These are phyloP conservation scores for Paracentrotus lividus DNA, from an alignment of 53 echinoderm and acorn worm species.

Conservation along the genomic window DNA sequence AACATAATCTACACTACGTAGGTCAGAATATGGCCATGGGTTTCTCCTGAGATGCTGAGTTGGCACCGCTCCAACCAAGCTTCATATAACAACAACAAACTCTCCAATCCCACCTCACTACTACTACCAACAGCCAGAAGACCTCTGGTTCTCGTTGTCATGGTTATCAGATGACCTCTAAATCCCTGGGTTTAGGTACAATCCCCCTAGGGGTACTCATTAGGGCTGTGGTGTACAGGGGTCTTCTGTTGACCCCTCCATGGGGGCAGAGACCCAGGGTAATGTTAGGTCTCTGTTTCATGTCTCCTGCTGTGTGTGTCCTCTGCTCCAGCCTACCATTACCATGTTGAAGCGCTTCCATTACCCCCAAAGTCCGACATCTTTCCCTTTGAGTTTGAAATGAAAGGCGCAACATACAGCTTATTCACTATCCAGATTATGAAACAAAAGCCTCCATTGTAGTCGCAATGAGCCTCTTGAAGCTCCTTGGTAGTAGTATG, in stretches of 20 bases:
- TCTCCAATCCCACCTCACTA: conserved; percentile 13
- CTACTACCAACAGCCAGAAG: neutral
- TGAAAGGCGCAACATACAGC: neutral
- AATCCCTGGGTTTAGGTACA: conserved; percentile 15
- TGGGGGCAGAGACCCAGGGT: conserved; percentile 36
- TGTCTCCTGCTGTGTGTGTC: conserved; percentile 31
- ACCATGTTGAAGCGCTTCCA: neutral
- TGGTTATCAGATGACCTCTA: neutral
- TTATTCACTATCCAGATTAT: neutral
- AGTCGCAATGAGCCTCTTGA: too few relatives aligned
- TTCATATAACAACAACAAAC: conserved; percentile 33
- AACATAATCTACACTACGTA: neutral
- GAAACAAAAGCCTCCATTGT: neutral
- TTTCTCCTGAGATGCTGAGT: conserved; percentile 4
- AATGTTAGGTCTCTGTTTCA: conserved; percentile 42
- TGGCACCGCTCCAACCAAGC: conserved; percentile 36
- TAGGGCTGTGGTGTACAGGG: conserved; percentile 47
- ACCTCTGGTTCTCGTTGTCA: conserved; percentile 39
- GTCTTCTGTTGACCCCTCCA: conserved; percentile 15
- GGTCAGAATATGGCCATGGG: neutral
- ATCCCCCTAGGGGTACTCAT: conserved; percentile 53
- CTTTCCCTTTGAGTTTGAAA: too few relatives aligned
- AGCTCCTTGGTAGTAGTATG: too few relatives aligned
- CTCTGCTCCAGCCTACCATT: neutral
- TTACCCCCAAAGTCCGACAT: conserved; percentile 17